A percentile compares a stretch with the other conserved stretches of the same genome.
These are phyloP conservation scores for Cephus spinipes DNA, from an alignment of 2,888 invertebrate genomes.

Conservation along the genomic window DNA sequence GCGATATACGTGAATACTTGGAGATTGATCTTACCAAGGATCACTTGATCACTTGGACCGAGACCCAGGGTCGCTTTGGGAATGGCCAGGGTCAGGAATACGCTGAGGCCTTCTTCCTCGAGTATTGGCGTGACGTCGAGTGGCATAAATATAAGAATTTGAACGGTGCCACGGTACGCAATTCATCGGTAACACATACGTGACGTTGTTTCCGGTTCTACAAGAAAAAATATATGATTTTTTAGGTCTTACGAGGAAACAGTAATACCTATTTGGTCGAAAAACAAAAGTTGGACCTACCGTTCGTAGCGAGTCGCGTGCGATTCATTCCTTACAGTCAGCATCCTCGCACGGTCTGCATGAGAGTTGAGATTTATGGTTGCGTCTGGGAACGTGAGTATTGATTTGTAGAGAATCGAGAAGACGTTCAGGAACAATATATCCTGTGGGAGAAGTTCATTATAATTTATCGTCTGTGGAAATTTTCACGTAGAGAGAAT, in stretches of 20 bases:
- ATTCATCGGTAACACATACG: neutral
- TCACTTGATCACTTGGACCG: conserved; percentile 85
- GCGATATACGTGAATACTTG: conserved; percentile 82
- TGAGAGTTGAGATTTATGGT: conserved; percentile 92
- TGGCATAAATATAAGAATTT: conserved; percentile 87
- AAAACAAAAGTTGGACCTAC: conserved; percentile 80
- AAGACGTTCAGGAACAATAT: neutral
- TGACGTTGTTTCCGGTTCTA: neutral
- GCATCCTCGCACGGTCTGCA: conserved; percentile 88
- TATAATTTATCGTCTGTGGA: neutral
- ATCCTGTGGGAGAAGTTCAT: neutral
- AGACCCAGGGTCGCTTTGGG: conserved; percentile 92
- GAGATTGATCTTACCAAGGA: conserved; percentile 82
- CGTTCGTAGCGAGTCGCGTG: conserved; percentile 87
- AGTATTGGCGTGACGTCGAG: conserved; percentile 80
- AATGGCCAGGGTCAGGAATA: conserved; percentile 92
- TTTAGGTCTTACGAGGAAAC: conserved; percentile 81
- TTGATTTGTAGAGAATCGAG: neutral
- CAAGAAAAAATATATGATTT: conserved; percentile 36
- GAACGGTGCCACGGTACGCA: conserved; percentile 79
- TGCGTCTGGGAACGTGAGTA: conserved; percentile 82
- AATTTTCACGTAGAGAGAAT: conserved; percentile 71
- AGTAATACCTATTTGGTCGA: conserved; percentile 81
- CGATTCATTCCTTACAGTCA: conserved; percentile 90
- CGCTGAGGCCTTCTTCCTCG: conserved; percentile 84